Evolutionary conservation across 2,113 vertebrate genomes (phyloP).

Genomic region (Apistogramma diplotaenia): DNA sequence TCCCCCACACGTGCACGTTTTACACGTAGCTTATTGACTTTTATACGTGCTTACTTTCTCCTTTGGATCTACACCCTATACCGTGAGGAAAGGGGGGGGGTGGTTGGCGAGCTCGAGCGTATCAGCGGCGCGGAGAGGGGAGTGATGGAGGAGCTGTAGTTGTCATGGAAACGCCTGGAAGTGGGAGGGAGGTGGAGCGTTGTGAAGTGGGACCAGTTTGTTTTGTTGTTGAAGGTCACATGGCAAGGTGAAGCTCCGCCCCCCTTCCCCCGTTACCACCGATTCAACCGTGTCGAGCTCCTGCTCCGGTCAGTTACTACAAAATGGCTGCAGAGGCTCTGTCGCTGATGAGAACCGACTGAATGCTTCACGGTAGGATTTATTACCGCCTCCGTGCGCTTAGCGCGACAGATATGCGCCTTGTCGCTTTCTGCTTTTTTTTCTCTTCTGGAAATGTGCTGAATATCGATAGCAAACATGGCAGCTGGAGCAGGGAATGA

Average conservation of each 20-base stretch:
- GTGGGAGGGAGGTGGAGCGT: slow-evolving; percentile 59
- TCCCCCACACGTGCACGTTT: background rate
- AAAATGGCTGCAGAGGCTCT: slow-evolving; percentile 91
- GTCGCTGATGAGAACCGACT: slow-evolving; percentile 74
- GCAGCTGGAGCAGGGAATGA: slow-evolving; percentile 1
- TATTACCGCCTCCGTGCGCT: background rate
- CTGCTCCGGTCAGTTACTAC: slow-evolving; percentile 88
- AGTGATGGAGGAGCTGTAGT: slow-evolving; percentile 60
- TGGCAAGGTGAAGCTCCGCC: slow-evolving; percentile 74
- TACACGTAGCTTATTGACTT: background rate
- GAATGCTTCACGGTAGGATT: slow-evolving; percentile 72
- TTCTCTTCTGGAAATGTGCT: background rate
- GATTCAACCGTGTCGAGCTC: slow-evolving; percentile 73
- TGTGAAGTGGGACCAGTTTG: slow-evolving; percentile 55
- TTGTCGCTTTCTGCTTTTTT: background rate
- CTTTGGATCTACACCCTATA: background rate
- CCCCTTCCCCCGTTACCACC: slow-evolving; percentile 82
- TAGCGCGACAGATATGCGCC: background rate
- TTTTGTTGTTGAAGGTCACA: slow-evolving; percentile 79
- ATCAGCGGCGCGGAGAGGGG: background rate
- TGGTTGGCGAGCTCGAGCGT: background rate
- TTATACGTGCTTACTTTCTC: background rate
- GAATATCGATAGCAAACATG: background rate
- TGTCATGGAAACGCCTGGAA: slow-evolving; percentile 69
- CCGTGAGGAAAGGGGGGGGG: background rate